Percentiles rank a stretch among this genome's conserved stretches.
These are phyloP conservation scores for Macrotrachela quadricornifera DNA, from an alignment of 1,140 invertebrate species.

Conservation along the genomic window DNA sequence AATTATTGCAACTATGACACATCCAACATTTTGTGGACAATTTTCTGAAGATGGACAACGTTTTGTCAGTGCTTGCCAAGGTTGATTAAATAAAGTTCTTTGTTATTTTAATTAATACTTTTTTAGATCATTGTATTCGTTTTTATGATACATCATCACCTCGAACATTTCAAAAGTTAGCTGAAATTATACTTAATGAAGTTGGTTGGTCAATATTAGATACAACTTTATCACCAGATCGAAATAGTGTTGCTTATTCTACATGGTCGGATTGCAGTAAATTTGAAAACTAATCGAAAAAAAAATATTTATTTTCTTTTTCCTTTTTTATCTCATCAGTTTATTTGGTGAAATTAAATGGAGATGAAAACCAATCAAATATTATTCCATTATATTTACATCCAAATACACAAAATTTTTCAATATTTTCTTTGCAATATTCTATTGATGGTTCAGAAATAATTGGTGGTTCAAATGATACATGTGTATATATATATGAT, in stretches of 20 bases:
- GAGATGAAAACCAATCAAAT: constrained; percentile 37
- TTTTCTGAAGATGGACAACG: constrained; percentile 49
- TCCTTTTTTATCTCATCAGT: constrained; percentile 48
- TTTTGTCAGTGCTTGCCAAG: constrained; percentile 54
- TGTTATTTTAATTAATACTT: not conserved
- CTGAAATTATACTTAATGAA: constrained; percentile 38
- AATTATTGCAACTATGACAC: constrained; percentile 39
- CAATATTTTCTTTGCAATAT: constrained; percentile 55
- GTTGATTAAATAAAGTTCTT: constrained; percentile 25
- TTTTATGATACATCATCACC: constrained; percentile 28
- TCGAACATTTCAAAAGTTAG: constrained; percentile 19
- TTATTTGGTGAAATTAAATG: no score
- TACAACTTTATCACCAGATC: constrained; percentile 50
- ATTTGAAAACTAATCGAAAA: constrained; percentile 12
- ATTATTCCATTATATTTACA: constrained; percentile 41
- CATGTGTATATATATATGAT: constrained; percentile 53
- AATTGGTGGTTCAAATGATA: constrained; percentile 51
- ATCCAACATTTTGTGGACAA: constrained; percentile 48
- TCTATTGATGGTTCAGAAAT: constrained; percentile 51
- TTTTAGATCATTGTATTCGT: constrained; percentile 18
- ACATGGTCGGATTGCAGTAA: constrained; percentile 58
- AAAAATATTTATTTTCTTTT: constrained; percentile 11
- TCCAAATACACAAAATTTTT: constrained; percentile 46
- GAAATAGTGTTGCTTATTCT: constrained; percentile 49
- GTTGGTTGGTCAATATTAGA: constrained; percentile 63